phyloP scores from a whole-genome alignment of 1,140 invertebrate genomes.

The Plutomurus gul region DNA sequence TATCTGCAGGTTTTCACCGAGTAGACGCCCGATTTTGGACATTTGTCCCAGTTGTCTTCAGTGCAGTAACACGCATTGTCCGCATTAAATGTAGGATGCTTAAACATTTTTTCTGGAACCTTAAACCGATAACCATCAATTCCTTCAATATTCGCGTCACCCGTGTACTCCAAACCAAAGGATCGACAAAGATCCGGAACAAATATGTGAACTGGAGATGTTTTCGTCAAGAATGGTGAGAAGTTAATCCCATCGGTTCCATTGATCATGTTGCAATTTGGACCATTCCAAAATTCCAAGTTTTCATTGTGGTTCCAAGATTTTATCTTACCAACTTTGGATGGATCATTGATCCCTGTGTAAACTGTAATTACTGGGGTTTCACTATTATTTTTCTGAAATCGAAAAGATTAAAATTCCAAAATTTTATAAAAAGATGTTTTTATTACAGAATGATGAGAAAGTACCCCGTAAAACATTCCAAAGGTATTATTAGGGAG shows the following conservation, averaged over 20 bases:
- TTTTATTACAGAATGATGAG: too few relatives aligned
- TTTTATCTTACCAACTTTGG: slow-evolving; percentile 68
- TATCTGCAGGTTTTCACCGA: neutral
- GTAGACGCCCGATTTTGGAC: neutral
- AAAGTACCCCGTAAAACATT: slow-evolving; percentile 33
- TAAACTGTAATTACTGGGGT: slow-evolving; percentile 66
- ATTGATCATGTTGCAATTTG: slow-evolving; percentile 68
- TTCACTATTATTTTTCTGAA: slow-evolving; percentile 26
- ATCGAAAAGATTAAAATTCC: neutral
- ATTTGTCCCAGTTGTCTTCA: neutral
- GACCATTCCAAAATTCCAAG: slow-evolving; percentile 64
- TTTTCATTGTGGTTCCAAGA: slow-evolving; percentile 64
- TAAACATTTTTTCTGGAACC: neutral
- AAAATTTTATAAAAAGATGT: too few relatives aligned
- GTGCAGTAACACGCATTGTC: slow-evolving; percentile 53
- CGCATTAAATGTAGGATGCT: neutral
- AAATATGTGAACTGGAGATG: slow-evolving; percentile 13
- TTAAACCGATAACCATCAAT: slow-evolving; percentile 59
- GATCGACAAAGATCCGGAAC: slow-evolving; percentile 57
- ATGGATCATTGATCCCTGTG: slow-evolving; percentile 69
- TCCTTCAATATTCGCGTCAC: slow-evolving; percentile 66
- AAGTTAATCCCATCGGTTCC: slow-evolving; percentile 79
- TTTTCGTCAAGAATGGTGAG: slow-evolving; percentile 37
- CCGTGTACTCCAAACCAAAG: slow-evolving; percentile 65
- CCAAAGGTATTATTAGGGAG: slow-evolving; percentile 42